Evolutionary conservation across 2,113 vertebrate species (phyloP).

Genomic region (cattle (Bos taurus)): ARS-UCD2.0 NC_037329.1:106614501-106615000

Average conservation of each 20-base stretch:
- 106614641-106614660: not conserved
- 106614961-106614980: not conserved
- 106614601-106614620: not conserved
- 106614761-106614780: conserved; percentile 27
- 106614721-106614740: not conserved
- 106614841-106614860: not conserved
- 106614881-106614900: not conserved
- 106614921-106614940: not conserved
- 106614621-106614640: not conserved
- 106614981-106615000: not conserved
- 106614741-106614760: not conserved
- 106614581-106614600: not conserved
- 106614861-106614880: not conserved
- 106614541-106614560: not conserved
- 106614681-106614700: not conserved
- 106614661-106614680: not conserved
- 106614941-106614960: not conserved
- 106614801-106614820: conserved; percentile 13
- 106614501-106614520: not conserved
- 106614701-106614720: not conserved
- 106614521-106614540: not conserved
- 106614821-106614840: not conserved
- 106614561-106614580: not conserved
- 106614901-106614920: conserved; percentile 8
- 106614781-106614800: not conserved